Percentiles rank a stretch among this genome's conserved stretches.
phyloP scores from a whole-genome alignment of 2,888 invertebrate species.

The Tinea semifulvella region DNA sequence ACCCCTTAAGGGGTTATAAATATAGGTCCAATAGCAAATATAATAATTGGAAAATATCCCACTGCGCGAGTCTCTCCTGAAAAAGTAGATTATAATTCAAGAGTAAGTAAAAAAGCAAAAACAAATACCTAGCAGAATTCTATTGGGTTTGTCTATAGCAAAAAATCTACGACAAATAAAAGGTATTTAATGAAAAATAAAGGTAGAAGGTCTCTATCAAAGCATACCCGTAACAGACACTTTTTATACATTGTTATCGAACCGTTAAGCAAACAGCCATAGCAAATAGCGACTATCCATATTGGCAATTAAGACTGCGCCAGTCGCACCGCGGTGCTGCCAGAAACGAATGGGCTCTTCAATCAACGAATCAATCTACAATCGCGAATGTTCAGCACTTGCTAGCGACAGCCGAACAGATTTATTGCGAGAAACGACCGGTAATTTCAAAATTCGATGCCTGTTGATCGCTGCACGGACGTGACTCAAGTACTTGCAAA shows the following conservation, averaged over 20 bases:
- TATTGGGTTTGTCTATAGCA: no score
- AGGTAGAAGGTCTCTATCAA: no score
- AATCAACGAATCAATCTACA: slow-evolving; percentile 66
- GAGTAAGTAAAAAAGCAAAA: no score
- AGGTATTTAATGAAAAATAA: no score
- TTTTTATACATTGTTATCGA: slow-evolving; percentile 1
- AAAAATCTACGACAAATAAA: no score
- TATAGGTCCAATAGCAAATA: no score
- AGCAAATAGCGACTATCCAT: slow-evolving; percentile 32
- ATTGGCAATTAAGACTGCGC: slow-evolving; percentile 58
- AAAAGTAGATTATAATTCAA: no score
- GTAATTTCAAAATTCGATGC: slow-evolving; percentile 59
- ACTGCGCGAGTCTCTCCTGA: no score
- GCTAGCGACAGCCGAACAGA: slow-evolving; percentile 59
- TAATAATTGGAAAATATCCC: no score
- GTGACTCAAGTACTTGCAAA: slow-evolving; percentile 24
- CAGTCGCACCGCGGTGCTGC: slow-evolving; percentile 34
- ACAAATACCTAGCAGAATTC: no score
- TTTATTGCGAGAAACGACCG: slow-evolving; percentile 55
- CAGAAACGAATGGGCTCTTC: slow-evolving; percentile 63
- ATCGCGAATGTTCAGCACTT: slow-evolving; percentile 61
- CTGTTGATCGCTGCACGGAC: slow-evolving; percentile 42
- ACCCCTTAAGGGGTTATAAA: no score
- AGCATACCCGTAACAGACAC: not conserved
- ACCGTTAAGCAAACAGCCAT: slow-evolving; percentile 4